Evolutionary conservation across 2,113 vertebrate species (phyloP).

Genomic region (Atractosteus spatula): DNA sequence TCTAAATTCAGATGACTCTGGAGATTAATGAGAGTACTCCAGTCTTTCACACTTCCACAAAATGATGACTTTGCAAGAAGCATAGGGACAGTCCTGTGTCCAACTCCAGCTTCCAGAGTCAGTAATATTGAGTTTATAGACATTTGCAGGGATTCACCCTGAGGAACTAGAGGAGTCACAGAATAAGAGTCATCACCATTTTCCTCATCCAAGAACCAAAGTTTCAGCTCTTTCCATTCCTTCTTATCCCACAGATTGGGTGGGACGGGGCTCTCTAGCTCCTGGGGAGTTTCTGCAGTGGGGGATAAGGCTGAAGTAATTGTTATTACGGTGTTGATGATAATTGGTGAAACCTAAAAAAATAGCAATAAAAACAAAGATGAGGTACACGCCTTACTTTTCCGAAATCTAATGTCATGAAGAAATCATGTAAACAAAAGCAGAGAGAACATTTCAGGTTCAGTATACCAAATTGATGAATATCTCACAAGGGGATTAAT

Average conservation of each 20-base stretch:
- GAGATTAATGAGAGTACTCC: slow-evolving; percentile 88
- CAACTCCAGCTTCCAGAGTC: slow-evolving; percentile 92
- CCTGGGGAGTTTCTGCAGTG: slow-evolving; percentile 68
- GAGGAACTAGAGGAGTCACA: slow-evolving; percentile 66
- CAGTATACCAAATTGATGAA: background rate
- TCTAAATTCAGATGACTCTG: slow-evolving; percentile 81
- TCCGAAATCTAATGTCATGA: too few relatives aligned
- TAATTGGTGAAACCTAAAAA: slow-evolving; percentile 90
- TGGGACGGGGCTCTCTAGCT: slow-evolving; percentile 69
- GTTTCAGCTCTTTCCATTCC: slow-evolving; percentile 78
- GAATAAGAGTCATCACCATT: slow-evolving; percentile 58
- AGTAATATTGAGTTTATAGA: slow-evolving; percentile 81
- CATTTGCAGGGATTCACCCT: slow-evolving; percentile 79
- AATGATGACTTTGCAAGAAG: slow-evolving; percentile 90
- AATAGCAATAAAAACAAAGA: background rate
- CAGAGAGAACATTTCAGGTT: background rate
- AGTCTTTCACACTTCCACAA: slow-evolving; percentile 83
- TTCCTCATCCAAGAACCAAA: slow-evolving; percentile 94
- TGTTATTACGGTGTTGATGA: slow-evolving; percentile 95
- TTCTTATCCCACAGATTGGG: slow-evolving; percentile 82
- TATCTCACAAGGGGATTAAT: background rate
- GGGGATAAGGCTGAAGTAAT: slow-evolving; percentile 87
- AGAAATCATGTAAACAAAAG: background rate
- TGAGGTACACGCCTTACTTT: too few relatives aligned
- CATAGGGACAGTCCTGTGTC: slow-evolving; percentile 94